Percentiles rank a stretch among this genome's conserved stretches.
Conservation (phyloP, 2,888 invertebrate species). For the Spodoptera picta region DNA sequence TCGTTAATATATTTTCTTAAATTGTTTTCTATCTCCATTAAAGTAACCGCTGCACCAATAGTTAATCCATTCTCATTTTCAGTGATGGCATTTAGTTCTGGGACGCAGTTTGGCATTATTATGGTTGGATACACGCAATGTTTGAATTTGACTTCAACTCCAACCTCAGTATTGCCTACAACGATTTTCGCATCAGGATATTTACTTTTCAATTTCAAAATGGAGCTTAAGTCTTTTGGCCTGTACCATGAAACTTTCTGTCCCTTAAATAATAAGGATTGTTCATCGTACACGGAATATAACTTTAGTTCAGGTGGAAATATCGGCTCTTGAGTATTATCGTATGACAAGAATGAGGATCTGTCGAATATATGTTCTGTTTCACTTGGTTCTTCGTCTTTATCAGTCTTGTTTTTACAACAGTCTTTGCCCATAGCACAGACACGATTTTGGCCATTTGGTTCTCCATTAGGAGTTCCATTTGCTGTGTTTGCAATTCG, state of each 20-base stretch:
- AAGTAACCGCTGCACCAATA: conserved; percentile 94
- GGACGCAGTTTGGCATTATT: conserved; percentile 95
- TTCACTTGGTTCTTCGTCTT: conserved; percentile 76
- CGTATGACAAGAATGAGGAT: conserved; percentile 91
- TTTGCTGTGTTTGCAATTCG: conserved; percentile 68
- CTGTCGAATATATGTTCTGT: conserved; percentile 88
- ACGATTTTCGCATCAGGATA: conserved; percentile 92
- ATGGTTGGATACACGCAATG: conserved; percentile 92
- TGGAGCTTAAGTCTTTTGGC: conserved; percentile 89
- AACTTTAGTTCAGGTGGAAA: conserved; percentile 94
- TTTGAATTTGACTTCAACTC: conserved; percentile 95
- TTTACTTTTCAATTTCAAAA: conserved; percentile 90
- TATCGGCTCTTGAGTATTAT: conserved; percentile 93
- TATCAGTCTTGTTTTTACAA: conserved; percentile 86
- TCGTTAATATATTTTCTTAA: conserved; percentile 89
- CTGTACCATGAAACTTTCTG: conserved; percentile 91
- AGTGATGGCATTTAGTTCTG: conserved; percentile 91
- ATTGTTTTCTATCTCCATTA: conserved; percentile 92
- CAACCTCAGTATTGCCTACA: conserved; percentile 95
- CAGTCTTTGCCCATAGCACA: conserved; percentile 91
- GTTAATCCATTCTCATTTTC: conserved; percentile 89
- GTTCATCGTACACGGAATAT: conserved; percentile 88
- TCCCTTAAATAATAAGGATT: conserved; percentile 85
- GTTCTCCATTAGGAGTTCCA: conserved; percentile 51
- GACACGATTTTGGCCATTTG: conserved; percentile 60